A percentile compares a stretch with the other conserved stretches of the same genome.
Conservation (phyloP, 2,113 vertebrate species). For the western clawed frog (Xenopus tropicalis) region DNA sequence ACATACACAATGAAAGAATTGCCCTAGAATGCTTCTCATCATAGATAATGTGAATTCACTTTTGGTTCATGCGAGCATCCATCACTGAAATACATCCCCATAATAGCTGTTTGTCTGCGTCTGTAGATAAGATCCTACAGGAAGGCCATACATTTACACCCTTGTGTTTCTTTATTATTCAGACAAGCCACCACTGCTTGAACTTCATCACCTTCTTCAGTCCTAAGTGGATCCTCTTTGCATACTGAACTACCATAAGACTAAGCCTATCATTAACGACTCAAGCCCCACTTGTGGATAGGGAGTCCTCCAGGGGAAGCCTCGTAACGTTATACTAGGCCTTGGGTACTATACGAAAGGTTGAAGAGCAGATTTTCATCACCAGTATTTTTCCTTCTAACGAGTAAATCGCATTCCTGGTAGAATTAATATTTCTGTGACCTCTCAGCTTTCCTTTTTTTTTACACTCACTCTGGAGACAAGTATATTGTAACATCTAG, state of each 20-base stretch:
- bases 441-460: slow-evolving; percentile 58
- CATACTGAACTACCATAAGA: slow-evolving; percentile 60
- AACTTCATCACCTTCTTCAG: slow-evolving; percentile 59
- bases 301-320: slow-evolving; percentile 65
- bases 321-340: slow-evolving; percentile 59
- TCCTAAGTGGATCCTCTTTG: slow-evolving; percentile 68
- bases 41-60: too few relatives aligned
- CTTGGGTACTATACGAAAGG: slow-evolving; percentile 74
- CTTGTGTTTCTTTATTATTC: slow-evolving; percentile 4
- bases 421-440: slow-evolving; percentile 37
- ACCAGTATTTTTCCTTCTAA: slow-evolving; percentile 53
- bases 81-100: too few relatives aligned
- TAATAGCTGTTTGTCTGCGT: too few relatives aligned
- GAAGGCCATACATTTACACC: neutral
- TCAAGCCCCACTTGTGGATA: slow-evolving; percentile 66
- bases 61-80: too few relatives aligned
- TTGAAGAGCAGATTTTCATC: slow-evolving; percentile 82
- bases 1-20: too few relatives aligned
- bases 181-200: slow-evolving; percentile 33
- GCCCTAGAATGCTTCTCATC: too few relatives aligned
- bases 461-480: slow-evolving; percentile 63
- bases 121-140: neutral
- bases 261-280: slow-evolving; percentile 65
- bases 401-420: slow-evolving; percentile 41
- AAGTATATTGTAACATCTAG: slow-evolving; percentile 62